A percentile compares a stretch with the other conserved stretches of the same genome.
Conservation (phyloP, 1,140 invertebrate species). For the Macrocentrus cingulum region DNA sequence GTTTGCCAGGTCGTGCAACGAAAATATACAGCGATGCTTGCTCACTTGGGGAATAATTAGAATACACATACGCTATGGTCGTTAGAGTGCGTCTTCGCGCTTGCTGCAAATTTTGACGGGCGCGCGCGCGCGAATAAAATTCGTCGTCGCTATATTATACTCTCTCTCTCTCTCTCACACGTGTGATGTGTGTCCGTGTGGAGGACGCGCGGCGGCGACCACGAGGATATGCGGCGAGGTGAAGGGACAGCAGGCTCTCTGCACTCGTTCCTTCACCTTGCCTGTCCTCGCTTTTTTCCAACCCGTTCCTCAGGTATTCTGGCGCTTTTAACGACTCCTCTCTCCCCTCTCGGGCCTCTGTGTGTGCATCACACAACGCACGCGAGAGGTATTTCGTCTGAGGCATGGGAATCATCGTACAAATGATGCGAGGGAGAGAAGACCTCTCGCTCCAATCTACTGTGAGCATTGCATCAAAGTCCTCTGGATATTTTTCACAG, state of each 20-base stretch:
- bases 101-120: no score
- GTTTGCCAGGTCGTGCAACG: no score
- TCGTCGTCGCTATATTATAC: no score
- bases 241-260: slow-evolving; percentile 28
- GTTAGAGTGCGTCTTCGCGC: no score
- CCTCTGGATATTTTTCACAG: background rate
- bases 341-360: background rate
- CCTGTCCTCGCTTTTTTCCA: slow-evolving; percentile 39
- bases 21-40: no score
- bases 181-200: background rate
- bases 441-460: background rate
- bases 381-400: slow-evolving; percentile 21
- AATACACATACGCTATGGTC: no score
- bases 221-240: slow-evolving; percentile 1
- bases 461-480: background rate
- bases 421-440: background rate
- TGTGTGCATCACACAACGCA: slow-evolving; percentile 23
- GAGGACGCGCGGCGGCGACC: background rate
- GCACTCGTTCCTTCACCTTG: slow-evolving; percentile 50
- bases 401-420: background rate
- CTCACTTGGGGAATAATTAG: no score
- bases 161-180: no score
- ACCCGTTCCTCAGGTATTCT: slow-evolving; percentile 51
- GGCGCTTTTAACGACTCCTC: slow-evolving; percentile 44
- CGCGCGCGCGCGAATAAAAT: no score